Base-by-base conservation (phyloP, 92 coral and sea anemone species). In the Nematostella vectensis region DNA sequence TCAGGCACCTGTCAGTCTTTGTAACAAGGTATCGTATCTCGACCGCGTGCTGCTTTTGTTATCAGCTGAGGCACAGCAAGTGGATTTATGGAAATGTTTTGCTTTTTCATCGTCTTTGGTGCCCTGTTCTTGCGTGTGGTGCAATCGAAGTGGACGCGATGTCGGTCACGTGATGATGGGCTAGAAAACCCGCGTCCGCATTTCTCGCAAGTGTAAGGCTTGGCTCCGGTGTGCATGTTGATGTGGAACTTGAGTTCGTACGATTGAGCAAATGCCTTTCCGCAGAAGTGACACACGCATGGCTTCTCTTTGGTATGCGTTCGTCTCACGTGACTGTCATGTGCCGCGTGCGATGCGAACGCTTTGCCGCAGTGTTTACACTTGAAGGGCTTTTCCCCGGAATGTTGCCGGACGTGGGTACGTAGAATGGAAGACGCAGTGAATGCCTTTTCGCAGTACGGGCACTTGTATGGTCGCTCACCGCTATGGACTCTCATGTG, bases 271-370 rank as follows among this genome's bases (percentile, higher is more conserved):
- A 89, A 89, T 0, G 97, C 97, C 65, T 89, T 89, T 18, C 97
- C 97, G 59, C 97, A 89, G 31, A 81, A 85, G 29, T 86, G 91
- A 54, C 97, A 89, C 40, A 89, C 91, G 42, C 97, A 89, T n/a
- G 97, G 97, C 68, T 89, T 89, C 55, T 89, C 97, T 64, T 89
- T 89, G 50, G 97, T 89, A 71, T 89, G 97, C 58, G 97, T 89
- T 68, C 97, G 83, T 30, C 97, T 76, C 76, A 89, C 97, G 84
- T 89, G 97, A 54, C 97, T 89, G 62, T 89, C 97, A 58, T 89
- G 97, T 29, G 97, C 97, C 12, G 97, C 97, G 52, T 89, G 97
- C 27, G 97, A 89, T 27, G 97, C 97, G 59, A 89, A 89, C 15
- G 97, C 97, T 31, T 87, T 88, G 3, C 95, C 97, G 48, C 97